Conservation (phyloP, 2,888 invertebrate species). For the Caradrina kadenii region DNA sequence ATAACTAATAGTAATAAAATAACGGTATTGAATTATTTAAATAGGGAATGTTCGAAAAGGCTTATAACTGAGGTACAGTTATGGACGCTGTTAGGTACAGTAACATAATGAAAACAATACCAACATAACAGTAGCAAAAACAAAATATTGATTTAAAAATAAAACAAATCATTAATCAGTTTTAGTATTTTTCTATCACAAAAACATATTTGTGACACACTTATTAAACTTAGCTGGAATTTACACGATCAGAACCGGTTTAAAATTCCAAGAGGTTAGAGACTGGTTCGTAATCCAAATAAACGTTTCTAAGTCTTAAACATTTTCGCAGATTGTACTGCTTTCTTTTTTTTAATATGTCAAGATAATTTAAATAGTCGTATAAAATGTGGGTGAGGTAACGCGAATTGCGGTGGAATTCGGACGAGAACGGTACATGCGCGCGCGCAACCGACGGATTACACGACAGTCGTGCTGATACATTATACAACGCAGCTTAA, state of each 20-base stretch:
- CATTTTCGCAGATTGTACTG: constrained; percentile 40
- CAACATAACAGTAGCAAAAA: too few species aligned
- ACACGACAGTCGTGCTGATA: constrained; percentile 60
- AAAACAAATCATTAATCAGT: not conserved
- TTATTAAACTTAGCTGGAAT: constrained; percentile 27
- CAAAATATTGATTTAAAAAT: not conserved
- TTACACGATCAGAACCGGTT: constrained; percentile 44
- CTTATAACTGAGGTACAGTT: not conserved
- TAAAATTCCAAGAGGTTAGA: constrained; percentile 39
- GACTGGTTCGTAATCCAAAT: constrained; percentile 40
- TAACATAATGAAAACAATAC: too few species aligned
- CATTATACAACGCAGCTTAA: constrained; percentile 62
- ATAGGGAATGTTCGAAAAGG: too few species aligned
- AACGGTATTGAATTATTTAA: too few species aligned
- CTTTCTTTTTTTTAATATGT: constrained; percentile 61
- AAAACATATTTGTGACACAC: constrained; percentile 19
- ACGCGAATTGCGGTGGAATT: constrained; percentile 83
- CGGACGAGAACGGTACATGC: constrained; percentile 82
- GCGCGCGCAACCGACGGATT: constrained; percentile 59
- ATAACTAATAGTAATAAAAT: too few species aligned
- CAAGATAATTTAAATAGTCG: constrained; percentile 69
- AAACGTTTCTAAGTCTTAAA: constrained; percentile 45
- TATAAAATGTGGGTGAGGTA: constrained; percentile 83
- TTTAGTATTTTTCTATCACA: constrained; percentile 1
- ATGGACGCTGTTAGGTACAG: not conserved